Conservation (phyloP, 1,140 invertebrate genomes). For the Ooceraea biroi region DNA sequence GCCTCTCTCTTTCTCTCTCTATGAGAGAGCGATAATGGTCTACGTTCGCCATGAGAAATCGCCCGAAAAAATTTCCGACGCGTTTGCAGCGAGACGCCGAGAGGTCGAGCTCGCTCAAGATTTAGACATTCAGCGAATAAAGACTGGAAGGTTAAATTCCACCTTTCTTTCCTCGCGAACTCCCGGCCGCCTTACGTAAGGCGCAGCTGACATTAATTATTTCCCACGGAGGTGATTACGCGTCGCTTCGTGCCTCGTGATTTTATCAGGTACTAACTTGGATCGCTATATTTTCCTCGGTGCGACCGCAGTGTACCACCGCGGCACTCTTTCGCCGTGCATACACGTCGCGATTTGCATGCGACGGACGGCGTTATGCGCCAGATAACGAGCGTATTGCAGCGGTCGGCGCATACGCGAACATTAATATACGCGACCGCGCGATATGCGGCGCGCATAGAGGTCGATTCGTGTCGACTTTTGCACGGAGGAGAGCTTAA, state of each 20-base stretch:
- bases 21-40: neutral
- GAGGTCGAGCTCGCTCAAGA: constrained; percentile 16
- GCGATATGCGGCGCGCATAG: constrained; percentile 70
- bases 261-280: constrained; percentile 67
- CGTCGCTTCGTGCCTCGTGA: constrained; percentile 63
- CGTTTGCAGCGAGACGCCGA: neutral
- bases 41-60: constrained; percentile 5
- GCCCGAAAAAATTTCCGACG: neutral
- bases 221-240: constrained; percentile 63
- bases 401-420: constrained; percentile 68
- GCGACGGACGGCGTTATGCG: constrained; percentile 72
- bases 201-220: constrained; percentile 65
- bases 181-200: constrained; percentile 35
- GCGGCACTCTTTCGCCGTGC: constrained; percentile 55
- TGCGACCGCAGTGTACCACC: constrained; percentile 57
- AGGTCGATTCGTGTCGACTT: constrained; percentile 76
- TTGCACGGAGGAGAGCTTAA: constrained; percentile 74
- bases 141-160: constrained; percentile 30
- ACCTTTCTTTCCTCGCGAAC: constrained; percentile 35
- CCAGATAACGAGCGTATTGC: constrained; percentile 72
- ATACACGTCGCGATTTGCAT: constrained; percentile 73
- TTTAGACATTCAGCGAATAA: constrained; percentile 49
- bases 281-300: constrained; percentile 71
- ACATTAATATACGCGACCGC: constrained; percentile 69
- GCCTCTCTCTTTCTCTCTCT: too few relatives aligned